These are phyloP conservation scores for Riparia riparia DNA, from an alignment of 2,113 vertebrate species.

Conservation along the genomic window DNA sequence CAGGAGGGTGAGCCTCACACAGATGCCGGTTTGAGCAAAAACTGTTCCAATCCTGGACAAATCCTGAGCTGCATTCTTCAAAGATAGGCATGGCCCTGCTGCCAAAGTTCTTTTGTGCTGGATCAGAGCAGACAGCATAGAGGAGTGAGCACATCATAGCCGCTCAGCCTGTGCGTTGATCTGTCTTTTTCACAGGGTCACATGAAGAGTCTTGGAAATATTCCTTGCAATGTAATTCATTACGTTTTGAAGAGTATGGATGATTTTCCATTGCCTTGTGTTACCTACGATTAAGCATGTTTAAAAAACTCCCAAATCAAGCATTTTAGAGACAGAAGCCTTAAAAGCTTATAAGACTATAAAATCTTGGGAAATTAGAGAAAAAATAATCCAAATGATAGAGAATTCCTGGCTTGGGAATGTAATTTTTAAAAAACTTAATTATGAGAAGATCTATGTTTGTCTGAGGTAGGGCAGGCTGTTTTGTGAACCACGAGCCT, in stretches of 20 bases:
- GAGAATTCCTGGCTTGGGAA: not conserved
- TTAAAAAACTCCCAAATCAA: not conserved
- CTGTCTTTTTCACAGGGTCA: not conserved
- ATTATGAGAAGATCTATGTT: not conserved
- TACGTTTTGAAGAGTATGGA: not conserved
- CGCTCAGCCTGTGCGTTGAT: not conserved
- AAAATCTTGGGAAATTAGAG: not conserved
- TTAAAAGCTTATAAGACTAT: not conserved
- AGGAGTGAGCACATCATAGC: rapidly evolving
- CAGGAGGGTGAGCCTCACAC: not conserved
- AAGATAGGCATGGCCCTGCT: not conserved
- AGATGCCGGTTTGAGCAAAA: not conserved
- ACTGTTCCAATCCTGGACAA: not conserved
- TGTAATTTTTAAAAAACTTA: not conserved
- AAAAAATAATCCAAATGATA: not conserved
- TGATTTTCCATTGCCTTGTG: not conserved
- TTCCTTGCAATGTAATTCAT: not conserved
- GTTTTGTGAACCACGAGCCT: not conserved
- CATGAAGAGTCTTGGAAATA: not conserved
- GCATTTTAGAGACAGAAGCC: not conserved
- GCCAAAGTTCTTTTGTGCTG: not conserved
- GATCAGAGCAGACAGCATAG: not conserved
- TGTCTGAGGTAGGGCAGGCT: not conserved
- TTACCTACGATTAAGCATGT: not conserved
- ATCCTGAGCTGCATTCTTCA: not conserved